These are phyloP conservation scores for Oreochromis tanganicae DNA, from an alignment of 2,113 vertebrate genomes.

Conservation along the genomic window DNA sequence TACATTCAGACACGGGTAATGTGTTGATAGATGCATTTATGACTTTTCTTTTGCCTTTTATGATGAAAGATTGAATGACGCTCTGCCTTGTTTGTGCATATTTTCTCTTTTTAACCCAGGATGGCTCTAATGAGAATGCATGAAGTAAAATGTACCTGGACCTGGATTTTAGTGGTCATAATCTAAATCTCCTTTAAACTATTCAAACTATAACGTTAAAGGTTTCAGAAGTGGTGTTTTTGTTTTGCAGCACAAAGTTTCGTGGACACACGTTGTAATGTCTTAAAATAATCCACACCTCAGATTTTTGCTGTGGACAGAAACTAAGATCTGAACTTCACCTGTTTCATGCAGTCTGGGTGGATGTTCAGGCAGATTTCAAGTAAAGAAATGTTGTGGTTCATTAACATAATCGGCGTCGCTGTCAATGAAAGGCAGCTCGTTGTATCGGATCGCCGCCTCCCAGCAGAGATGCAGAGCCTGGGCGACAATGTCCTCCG, in stretches of 20 bases:
- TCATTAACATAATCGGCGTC: fast-evolving
- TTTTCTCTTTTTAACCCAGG: neutral
- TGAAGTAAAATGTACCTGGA: neutral
- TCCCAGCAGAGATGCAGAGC: conserved; percentile 37
- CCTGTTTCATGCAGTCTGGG: neutral
- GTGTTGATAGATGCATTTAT: neutral
- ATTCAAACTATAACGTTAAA: neutral
- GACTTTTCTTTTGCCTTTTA: neutral
- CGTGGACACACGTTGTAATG: neutral
- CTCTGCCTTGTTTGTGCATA: neutral
- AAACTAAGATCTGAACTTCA: neutral
- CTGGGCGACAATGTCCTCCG: neutral
- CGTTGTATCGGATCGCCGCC: neutral
- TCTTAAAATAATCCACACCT: neutral
- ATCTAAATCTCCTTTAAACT: neutral
- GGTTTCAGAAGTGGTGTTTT: neutral
- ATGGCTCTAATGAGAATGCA: neutral
- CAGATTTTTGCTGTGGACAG: neutral
- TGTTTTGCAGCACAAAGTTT: neutral
- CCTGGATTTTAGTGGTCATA: neutral
- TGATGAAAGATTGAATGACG: neutral
- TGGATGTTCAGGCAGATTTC: neutral
- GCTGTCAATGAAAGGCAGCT: neutral
- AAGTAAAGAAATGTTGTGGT: neutral
- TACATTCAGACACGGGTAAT: neutral